phyloP scores from a whole-genome alignment of 2,113 vertebrate species.

The Actenoides hombroni region DNA sequence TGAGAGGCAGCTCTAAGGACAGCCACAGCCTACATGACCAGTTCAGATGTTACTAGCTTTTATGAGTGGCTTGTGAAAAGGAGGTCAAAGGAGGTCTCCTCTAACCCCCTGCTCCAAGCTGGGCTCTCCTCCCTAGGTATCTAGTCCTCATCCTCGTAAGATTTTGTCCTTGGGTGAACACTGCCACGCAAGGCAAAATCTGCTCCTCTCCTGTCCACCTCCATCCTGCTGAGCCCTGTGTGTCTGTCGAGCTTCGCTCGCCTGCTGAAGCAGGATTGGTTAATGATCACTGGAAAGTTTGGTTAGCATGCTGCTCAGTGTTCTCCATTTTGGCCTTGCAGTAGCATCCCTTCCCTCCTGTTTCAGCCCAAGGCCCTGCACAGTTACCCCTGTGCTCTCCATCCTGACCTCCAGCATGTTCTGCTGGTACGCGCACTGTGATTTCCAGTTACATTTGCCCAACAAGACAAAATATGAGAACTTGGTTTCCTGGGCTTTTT shows the following conservation, averaged over 20 bases:
- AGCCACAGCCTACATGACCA: fast-evolving
- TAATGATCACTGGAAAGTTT: fast-evolving
- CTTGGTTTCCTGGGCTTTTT: neutral
- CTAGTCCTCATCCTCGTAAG: neutral
- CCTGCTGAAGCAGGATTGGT: neutral
- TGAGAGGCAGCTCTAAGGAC: neutral
- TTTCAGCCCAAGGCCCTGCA: neutral
- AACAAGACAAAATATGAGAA: neutral
- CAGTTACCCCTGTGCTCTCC: neutral
- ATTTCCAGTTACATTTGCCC: neutral
- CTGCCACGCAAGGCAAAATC: neutral
- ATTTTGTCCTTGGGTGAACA: neutral
- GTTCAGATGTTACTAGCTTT: neutral
- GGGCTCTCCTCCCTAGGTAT: neutral
- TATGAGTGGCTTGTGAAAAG: neutral
- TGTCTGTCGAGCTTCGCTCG: neutral
- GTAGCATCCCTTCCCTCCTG: neutral
- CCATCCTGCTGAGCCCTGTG: neutral
- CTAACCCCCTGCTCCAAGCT: too few species aligned
- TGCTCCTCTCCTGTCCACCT: neutral
- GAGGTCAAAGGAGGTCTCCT: neutral
- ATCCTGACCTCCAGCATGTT: neutral
- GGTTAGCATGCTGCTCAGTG: neutral
- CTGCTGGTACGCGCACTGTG: neutral
- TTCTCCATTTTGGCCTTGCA: neutral